phyloP scores from a whole-genome alignment of 2,797 vertebrate species.

The Cryptoblepharus egeriae region DNA sequence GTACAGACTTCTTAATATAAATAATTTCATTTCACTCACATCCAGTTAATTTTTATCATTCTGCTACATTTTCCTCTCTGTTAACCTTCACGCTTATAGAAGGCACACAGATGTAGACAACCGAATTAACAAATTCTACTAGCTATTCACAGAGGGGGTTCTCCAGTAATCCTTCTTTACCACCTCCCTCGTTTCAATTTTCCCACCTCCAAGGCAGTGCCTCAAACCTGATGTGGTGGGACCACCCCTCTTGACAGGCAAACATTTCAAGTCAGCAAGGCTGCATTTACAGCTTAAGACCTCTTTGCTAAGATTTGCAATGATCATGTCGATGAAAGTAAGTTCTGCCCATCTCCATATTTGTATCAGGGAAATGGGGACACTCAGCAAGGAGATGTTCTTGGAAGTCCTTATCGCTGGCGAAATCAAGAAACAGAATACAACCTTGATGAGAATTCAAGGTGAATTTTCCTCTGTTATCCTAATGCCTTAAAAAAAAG shows the following conservation, averaged over 20 bases:
- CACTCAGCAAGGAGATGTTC: conserved; percentile 41
- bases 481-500: conserved; percentile 10
- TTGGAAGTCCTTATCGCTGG: conserved; percentile 64
- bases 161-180: background rate
- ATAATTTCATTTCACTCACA: conserved; percentile 22
- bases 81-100: background rate
- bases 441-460: conserved; percentile 50
- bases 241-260: background rate
- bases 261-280: background rate
- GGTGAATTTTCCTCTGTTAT: background rate
- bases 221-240: background rate
- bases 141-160: background rate
- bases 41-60: conserved; percentile 23
- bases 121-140: background rate
- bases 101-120: no score
- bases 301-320: background rate
- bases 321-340: background rate
- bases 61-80: background rate
- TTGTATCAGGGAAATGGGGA: conserved; percentile 28
- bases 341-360: background rate
- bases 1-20: background rate
- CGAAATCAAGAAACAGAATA: conserved; percentile 60
- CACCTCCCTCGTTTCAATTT: background rate
- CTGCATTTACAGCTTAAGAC: background rate
- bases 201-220: background rate